phyloP scores from a whole-genome alignment of 1,140 invertebrate genomes.

The Riptortus pedestris region DNA sequence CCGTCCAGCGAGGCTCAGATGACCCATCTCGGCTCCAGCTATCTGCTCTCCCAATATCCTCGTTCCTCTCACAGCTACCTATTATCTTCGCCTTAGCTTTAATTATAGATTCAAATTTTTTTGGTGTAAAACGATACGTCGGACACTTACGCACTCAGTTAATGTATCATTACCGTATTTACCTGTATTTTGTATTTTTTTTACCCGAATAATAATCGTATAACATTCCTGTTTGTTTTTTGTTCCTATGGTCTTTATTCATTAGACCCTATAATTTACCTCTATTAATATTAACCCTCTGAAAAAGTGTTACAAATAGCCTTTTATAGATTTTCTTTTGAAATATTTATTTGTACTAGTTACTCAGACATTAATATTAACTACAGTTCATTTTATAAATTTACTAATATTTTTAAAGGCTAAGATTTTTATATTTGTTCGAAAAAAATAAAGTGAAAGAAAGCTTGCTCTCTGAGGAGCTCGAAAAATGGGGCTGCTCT shows the following conservation, averaged over 20 bases:
- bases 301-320: too few species aligned
- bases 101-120: not conserved
- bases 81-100: not conserved
- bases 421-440: not conserved
- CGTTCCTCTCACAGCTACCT: conserved; percentile 4
- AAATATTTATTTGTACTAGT: too few species aligned
- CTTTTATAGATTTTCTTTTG: too few species aligned
- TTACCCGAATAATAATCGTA: too few species aligned
- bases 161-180: too few species aligned
- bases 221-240: too few species aligned
- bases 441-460: not conserved
- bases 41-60: not conserved
- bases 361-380: too few species aligned
- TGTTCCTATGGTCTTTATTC: too few species aligned
- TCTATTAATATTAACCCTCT: too few species aligned
- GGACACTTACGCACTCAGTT: not conserved
- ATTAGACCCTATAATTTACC: too few species aligned
- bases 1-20: not conserved
- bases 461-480: conserved; percentile 14
- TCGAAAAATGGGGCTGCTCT: conserved; percentile 8
- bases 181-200: too few species aligned
- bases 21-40: conserved; percentile 3
- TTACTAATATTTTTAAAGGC: not conserved
- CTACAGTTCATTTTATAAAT: too few species aligned
- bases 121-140: not conserved